Evolutionary conservation across 2,888 invertebrate genomes (phyloP), one percentile per base, ranked within the genome.

Genomic region (Drosophila peninsularis): DNA sequence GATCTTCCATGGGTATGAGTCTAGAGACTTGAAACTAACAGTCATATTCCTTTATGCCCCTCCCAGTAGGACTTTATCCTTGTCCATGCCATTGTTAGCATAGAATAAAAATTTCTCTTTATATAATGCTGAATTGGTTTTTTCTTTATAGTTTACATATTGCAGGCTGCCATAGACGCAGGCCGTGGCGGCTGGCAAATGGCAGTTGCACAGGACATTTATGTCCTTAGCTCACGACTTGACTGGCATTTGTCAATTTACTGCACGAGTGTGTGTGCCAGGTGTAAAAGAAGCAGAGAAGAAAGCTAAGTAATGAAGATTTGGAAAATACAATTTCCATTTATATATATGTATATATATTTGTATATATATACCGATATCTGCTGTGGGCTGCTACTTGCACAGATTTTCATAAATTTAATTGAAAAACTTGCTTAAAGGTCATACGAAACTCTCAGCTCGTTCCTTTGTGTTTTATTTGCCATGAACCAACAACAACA

Each of bases 191-290:
- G 24, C 19, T 34, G 34, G 30, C 47, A 49, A 32, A 13, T 45
- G 21, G 3, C 30, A 34, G 9, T 5, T 32, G 45, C 39, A 30
- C 62, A 36, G 56, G 62, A 61, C 70, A 60, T 64, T 58, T 37
- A 37, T 45, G 41, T 71, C 47, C 61, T 65, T 54, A 44, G 37
- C 41, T 44, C 45, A 24, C 36, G 36, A 62, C 60, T 44, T 69
- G 72, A 79, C 60, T 82, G 85, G 68, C 82, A 68, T 78, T 85
- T 85, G 76, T 80, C 81, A 30, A 30, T 30, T 30, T 30, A 30
- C 10, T 2, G 30, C 30, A 78, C 62, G 37, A 9, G 9, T 17
- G 9, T 39, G 39, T 39, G 66, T 63, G 55, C 7, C 21, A 14
- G 21, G 50, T 47, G 58, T 4, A 13, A 24, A 5, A 24, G 24